A percentile compares a stretch with the other conserved stretches of the same genome.
Conservation (phyloP, 1,140 invertebrate genomes). For the Cherax quadricarinatus region DNA sequence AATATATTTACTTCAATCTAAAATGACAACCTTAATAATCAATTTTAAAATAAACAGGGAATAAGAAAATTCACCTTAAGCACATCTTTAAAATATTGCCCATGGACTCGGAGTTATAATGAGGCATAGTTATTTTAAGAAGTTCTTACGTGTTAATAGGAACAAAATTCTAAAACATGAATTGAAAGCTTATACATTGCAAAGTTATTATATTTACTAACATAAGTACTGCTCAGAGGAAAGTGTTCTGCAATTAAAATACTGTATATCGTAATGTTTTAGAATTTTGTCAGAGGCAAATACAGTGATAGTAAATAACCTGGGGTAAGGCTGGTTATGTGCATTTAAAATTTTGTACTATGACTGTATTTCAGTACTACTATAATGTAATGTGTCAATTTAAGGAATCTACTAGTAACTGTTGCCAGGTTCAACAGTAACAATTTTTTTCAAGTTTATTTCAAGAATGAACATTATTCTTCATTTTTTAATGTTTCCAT, state of each 20-base stretch:
- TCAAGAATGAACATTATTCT: no score
- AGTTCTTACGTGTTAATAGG: conserved; percentile 32
- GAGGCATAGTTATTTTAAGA: conserved; percentile 47
- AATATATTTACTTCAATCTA: neutral
- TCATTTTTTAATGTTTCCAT: no score
- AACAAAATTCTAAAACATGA: conserved; percentile 53
- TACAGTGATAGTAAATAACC: neutral
- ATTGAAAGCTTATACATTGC: neutral
- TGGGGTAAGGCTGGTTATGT: conserved; percentile 13
- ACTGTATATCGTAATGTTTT: neutral
- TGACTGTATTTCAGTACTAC: neutral
- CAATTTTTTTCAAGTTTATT: neutral
- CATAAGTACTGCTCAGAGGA: neutral
- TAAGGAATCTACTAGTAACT: neutral
- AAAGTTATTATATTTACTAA: neutral
- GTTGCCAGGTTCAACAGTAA: neutral
- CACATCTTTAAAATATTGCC: conserved; percentile 32
- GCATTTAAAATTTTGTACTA: conserved; percentile 51
- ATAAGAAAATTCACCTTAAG: neutral
- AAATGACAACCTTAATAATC: neutral
- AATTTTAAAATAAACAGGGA: neutral
- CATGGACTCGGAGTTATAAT: conserved; percentile 35
- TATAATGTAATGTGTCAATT: neutral
- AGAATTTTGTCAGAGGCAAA: conserved; percentile 27
- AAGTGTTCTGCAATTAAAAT: neutral